These are phyloP conservation scores for Cataglyphis hispanica DNA, from an alignment of 1,140 invertebrate genomes.

Conservation along the genomic window DNA sequence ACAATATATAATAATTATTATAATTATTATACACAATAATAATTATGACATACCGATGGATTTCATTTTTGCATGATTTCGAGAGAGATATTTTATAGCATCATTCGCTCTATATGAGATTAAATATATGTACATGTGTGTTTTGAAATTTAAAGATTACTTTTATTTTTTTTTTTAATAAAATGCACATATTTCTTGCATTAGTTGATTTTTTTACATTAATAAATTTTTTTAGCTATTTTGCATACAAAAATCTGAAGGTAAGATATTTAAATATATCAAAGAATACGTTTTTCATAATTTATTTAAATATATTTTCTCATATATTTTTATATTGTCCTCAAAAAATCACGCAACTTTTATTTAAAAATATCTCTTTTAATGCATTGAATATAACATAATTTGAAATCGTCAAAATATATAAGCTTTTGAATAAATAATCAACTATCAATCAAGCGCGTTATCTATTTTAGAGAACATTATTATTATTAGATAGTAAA, in stretches of 20 bases:
- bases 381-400: constrained; percentile 14
- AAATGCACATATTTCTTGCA: no score
- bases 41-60: constrained; percentile 17
- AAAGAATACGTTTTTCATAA: background rate
- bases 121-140: no score
- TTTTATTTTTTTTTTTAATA: background rate
- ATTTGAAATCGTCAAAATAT: background rate
- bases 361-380: background rate
- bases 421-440: constrained; percentile 36
- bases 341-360: background rate
- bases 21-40: constrained; percentile 41
- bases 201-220: background rate
- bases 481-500: background rate
- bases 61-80: constrained; percentile 17
- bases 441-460: background rate
- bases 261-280: background rate
- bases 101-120: background rate
- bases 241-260: background rate
- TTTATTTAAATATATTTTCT: background rate
- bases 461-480: background rate
- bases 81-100: background rate
- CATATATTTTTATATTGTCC: background rate
- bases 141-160: no score
- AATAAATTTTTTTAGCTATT: background rate
- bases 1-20: constrained; percentile 37